phyloP scores from a whole-genome alignment of 2,797 vertebrate genomes.

The Tokudaia tokunoshimensis region DNA sequence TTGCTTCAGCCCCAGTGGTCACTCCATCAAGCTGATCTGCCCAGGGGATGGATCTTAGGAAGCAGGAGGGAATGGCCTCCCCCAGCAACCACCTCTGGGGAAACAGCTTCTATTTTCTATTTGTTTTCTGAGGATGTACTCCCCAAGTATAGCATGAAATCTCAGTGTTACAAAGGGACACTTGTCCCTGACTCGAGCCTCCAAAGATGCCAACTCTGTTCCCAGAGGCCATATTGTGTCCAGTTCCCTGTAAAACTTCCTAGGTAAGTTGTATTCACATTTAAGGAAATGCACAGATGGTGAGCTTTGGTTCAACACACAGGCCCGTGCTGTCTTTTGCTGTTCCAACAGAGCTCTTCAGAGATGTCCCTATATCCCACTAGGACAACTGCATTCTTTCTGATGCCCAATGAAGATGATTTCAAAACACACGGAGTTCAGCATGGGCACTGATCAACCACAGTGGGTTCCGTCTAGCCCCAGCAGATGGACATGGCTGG shows the following conservation, averaged over 20 bases:
- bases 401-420: background rate
- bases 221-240: background rate
- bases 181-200: background rate
- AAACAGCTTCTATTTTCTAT: background rate
- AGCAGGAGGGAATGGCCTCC: background rate
- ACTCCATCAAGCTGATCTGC: background rate
- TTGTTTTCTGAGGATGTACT: constrained; percentile 6
- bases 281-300: background rate
- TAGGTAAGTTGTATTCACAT: background rate
- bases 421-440: background rate
- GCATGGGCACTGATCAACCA: background rate
- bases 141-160: background rate
- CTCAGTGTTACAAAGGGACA: background rate
- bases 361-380: background rate
- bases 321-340: background rate
- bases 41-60: background rate
- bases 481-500: accelerated
- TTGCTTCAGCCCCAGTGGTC: background rate
- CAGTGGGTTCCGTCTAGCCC: background rate
- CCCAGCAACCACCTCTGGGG: accelerated
- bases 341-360: background rate
- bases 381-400: background rate
- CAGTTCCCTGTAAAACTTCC: background rate
- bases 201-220: background rate
- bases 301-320: background rate